These are phyloP conservation scores for Homarus americanus DNA, from an alignment of 1,140 invertebrate species.

Conservation along the genomic window DNA sequence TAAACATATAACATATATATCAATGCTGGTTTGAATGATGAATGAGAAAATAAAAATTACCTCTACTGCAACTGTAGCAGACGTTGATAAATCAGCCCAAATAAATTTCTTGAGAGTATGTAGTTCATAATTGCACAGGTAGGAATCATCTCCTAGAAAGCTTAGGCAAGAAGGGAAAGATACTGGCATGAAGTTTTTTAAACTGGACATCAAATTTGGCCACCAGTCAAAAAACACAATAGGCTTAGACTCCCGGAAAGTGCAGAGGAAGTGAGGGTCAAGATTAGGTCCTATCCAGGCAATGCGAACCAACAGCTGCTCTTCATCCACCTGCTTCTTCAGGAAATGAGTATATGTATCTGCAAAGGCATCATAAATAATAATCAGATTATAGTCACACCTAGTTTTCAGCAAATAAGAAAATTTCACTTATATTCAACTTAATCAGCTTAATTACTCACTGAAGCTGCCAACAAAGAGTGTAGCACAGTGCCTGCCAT, in stretches of 20 bases:
- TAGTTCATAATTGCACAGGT: conserved; percentile 62
- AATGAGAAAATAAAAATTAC: conserved; percentile 11
- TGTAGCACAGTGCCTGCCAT: conserved; percentile 10
- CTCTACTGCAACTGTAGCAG: conserved; percentile 75
- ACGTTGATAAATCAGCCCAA: conserved; percentile 81
- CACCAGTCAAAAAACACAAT: conserved; percentile 84
- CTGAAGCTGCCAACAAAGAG: conserved; percentile 51
- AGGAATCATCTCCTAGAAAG: conserved; percentile 74
- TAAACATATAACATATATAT: too few relatives aligned
- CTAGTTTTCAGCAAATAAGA: too few relatives aligned
- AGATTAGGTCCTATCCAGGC: conserved; percentile 84
- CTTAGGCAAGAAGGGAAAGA: conserved; percentile 80
- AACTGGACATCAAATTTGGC: conserved; percentile 82
- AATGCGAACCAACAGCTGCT: conserved; percentile 82
- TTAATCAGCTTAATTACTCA: conserved; percentile 28
- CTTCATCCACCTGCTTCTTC: conserved; percentile 80
- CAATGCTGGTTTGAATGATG: background rate
- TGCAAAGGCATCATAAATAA: background rate
- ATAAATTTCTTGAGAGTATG: conserved; percentile 83
- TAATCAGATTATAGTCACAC: background rate
- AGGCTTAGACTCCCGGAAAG: conserved; percentile 77
- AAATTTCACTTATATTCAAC: too few relatives aligned
- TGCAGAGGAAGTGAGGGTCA: conserved; percentile 79
- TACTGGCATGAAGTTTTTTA: conserved; percentile 78
- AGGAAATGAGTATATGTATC: conserved; percentile 69